Evolutionary conservation across 1,140 invertebrate genomes (phyloP).

Genomic region (Hyles euphorbiae): DNA sequence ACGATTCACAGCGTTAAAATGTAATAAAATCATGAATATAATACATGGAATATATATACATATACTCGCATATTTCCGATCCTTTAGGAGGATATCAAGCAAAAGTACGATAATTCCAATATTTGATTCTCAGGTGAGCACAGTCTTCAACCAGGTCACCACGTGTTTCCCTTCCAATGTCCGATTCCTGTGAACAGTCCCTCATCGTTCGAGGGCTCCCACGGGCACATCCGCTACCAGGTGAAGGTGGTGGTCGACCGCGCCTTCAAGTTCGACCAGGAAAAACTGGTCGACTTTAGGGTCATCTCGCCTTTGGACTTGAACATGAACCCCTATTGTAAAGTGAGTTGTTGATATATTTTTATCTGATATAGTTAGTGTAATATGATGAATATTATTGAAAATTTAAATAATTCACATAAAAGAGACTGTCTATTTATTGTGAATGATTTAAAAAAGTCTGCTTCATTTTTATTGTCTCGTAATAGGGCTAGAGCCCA

Average conservation of each 20-base stretch:
- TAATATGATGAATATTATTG: too few relatives aligned
- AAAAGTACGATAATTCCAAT: neutral
- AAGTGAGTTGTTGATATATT: slow-evolving; percentile 38
- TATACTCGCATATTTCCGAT: too few relatives aligned
- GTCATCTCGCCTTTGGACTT: slow-evolving; percentile 88
- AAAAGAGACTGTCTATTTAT: too few relatives aligned
- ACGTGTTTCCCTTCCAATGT: slow-evolving; percentile 80
- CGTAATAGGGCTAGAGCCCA: too few relatives aligned
- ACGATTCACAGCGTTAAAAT: too few relatives aligned
- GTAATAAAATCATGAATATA: too few relatives aligned
- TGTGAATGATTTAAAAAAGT: too few relatives aligned
- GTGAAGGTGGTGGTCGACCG: slow-evolving; percentile 87
- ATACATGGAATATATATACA: too few relatives aligned
- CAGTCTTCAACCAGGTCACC: slow-evolving; percentile 78
- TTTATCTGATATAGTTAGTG: neutral
- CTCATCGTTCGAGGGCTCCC: slow-evolving; percentile 88
- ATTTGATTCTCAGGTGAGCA: slow-evolving; percentile 65
- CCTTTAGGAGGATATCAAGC: too few relatives aligned
- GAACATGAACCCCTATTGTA: slow-evolving; percentile 78
- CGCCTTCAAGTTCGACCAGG: slow-evolving; percentile 90
- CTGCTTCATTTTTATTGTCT: too few relatives aligned
- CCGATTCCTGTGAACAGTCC: slow-evolving; percentile 79
- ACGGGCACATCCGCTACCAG: slow-evolving; percentile 86
- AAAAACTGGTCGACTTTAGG: slow-evolving; percentile 85
- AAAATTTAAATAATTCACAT: too few relatives aligned